Evolutionary conservation across 2,113 vertebrate genomes (phyloP), one percentile per base, ranked within the genome.

Genomic region (Miniopterus natalensis): DNA sequence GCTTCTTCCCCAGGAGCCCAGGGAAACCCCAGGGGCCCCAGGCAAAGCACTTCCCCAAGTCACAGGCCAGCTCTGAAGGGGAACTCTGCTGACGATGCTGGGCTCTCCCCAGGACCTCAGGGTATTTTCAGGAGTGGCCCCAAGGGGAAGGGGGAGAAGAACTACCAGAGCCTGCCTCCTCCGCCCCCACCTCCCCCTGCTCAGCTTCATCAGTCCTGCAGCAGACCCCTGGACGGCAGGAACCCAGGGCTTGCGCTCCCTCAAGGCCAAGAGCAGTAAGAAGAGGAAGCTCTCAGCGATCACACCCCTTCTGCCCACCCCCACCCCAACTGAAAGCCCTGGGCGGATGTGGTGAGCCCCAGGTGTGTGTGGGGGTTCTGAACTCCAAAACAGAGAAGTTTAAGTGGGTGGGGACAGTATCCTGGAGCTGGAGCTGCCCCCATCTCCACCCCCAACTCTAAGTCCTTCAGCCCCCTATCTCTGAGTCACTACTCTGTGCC

Each of bases 281-380:
- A 74, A 27, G 23, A 10, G 15, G 71, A 31, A 73, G 12, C 73
- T 78, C 6, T 6, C 73, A 75, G 25, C 45, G 12, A 71, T 51
- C 53, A 59, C 57, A 20, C 31, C 75, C 8, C 23, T n/a, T 53
- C 66, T 27, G 9, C 31, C 74, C 6, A 0, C 74, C 83, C 63
- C 21, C 53, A 57, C 21, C n/a, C 70, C 36, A 29, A 23, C 57
- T 3, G 0, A 93, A 51, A 85, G 74, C 27, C 55, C 84, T 20
- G n/a, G 36, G 53, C 45, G 51, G 94, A 96, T 97, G 92, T 97
- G 95, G 90, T 85, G 75, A 95, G 84, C 42, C 70, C 81, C 78
- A 87, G 86, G 79, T 90, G 83, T 73, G 77, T 0, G 12, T 20
- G 45, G 47, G 73, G 55, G 15, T 4, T 45, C 51, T 17, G 63